Percentiles rank a stretch among this genome's conserved stretches.
Evolutionary conservation across 2,888 invertebrate species (phyloP).

Genomic region (Chrysolina oricalcia): DNA sequence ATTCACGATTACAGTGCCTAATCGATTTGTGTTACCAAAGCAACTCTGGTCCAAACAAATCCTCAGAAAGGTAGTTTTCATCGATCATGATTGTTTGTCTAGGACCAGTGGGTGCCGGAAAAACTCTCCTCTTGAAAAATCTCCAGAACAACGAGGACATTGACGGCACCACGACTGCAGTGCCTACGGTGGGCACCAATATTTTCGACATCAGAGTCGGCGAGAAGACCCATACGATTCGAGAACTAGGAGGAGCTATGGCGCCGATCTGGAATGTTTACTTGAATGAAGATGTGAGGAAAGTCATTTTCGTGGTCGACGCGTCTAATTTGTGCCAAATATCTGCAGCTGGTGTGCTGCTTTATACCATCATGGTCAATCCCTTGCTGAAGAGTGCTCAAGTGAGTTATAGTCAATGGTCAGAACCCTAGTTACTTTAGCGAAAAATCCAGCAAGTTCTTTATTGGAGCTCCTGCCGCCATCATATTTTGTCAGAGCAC

Average conservation of each 20-base stretch:
- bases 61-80: background rate
- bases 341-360: conserved; percentile 86
- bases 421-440: background rate
- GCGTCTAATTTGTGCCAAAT: conserved; percentile 90
- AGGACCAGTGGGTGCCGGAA: conserved; percentile 87
- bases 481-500: no score
- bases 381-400: conserved; percentile 80
- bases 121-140: conserved; percentile 84
- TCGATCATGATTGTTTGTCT: conserved; percentile 76
- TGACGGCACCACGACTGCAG: conserved; percentile 85
- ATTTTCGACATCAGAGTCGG: conserved; percentile 78
- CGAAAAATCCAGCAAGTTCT: no score
- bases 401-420: conserved; percentile 69
- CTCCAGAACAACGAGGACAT: conserved; percentile 81
- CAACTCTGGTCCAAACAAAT: background rate
- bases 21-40: background rate
- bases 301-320: conserved; percentile 87
- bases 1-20: no score
- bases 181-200: conserved; percentile 87
- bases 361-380: conserved; percentile 85
- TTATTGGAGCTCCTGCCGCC: no score
- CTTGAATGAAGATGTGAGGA: conserved; percentile 76
- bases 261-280: conserved; percentile 88
- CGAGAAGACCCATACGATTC: conserved; percentile 68
- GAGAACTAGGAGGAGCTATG: conserved; percentile 85